Evolutionary conservation across 2,113 vertebrate species (phyloP).

Genomic region (Rynchops niger): DNA sequence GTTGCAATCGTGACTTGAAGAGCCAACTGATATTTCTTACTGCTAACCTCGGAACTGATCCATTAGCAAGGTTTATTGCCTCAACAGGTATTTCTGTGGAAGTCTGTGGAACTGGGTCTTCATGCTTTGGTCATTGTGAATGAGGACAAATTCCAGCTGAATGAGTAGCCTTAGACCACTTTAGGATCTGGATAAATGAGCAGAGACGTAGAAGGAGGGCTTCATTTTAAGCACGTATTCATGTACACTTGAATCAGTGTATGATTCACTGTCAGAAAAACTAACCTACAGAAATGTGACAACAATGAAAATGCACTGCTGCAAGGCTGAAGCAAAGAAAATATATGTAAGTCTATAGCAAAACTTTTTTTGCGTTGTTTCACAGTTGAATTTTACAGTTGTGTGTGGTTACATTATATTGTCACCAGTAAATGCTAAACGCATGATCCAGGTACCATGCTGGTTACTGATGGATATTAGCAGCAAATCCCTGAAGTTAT

Average conservation of each 20-base stretch:
- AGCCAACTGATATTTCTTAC: background rate
- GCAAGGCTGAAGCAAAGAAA: background rate
- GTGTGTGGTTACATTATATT: background rate
- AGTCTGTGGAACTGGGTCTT: background rate
- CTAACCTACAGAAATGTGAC: fast-evolving
- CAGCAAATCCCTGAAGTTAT: background rate
- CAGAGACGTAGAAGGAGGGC: background rate
- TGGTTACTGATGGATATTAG: background rate
- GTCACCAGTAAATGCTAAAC: background rate
- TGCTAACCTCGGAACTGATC: background rate
- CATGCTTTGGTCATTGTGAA: fast-evolving
- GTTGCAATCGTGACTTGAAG: background rate
- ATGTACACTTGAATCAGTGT: background rate
- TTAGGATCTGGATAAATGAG: background rate
- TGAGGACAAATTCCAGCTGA: background rate
- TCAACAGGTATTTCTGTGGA: background rate
- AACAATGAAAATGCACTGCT: background rate
- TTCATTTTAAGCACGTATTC: background rate
- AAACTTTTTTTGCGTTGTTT: background rate
- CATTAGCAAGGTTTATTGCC: background rate
- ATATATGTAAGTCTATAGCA: background rate
- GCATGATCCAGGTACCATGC: background rate
- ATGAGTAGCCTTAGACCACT: background rate
- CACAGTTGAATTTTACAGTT: background rate
- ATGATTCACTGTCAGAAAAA: background rate